Percentiles rank a stretch among this genome's conserved stretches.
Conservation (phyloP, 1,140 invertebrate species). For the Drosophila chauvacae region DNA sequence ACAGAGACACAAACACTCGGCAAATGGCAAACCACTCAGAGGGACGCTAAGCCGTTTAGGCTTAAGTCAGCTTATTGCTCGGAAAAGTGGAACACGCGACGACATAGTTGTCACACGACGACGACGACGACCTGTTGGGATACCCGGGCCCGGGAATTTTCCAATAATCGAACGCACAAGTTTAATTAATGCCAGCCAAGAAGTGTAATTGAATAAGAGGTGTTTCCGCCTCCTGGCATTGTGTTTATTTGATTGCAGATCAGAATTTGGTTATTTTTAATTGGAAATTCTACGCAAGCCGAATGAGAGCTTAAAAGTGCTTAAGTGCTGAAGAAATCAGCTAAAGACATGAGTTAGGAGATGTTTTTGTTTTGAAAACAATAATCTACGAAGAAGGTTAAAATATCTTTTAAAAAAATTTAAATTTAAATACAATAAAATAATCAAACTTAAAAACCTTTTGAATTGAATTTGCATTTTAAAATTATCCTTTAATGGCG, state of each 20-base stretch:
- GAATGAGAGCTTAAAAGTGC: neutral
- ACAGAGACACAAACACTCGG: constrained; percentile 28
- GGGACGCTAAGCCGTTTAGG: constrained; percentile 65
- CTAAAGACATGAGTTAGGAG: neutral
- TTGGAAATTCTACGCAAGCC: neutral
- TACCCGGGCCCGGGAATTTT: constrained; percentile 44
- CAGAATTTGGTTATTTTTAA: constrained; percentile 12
- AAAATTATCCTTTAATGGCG: no score
- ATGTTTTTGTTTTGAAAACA: neutral
- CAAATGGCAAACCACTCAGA: constrained; percentile 57
- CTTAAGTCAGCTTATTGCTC: constrained; percentile 67
- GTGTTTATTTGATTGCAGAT: constrained; percentile 1
- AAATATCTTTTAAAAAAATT: no score
- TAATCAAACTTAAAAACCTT: no score
- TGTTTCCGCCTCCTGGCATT: constrained; percentile 4
- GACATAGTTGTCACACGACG: constrained; percentile 46
- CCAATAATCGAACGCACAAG: constrained; percentile 30
- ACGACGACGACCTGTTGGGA: constrained; percentile 52
- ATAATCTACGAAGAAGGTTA: neutral
- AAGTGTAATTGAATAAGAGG: constrained; percentile 3
- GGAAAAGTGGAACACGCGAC: constrained; percentile 59
- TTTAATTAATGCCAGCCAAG: constrained; percentile 17
- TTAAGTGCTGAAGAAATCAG: neutral
- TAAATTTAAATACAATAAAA: no score
- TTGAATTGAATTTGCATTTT: no score